Percentiles rank a stretch among this genome's conserved stretches.
phyloP scores from a whole-genome alignment of 2,113 vertebrate species.

The Glaucomys volans region DNA sequence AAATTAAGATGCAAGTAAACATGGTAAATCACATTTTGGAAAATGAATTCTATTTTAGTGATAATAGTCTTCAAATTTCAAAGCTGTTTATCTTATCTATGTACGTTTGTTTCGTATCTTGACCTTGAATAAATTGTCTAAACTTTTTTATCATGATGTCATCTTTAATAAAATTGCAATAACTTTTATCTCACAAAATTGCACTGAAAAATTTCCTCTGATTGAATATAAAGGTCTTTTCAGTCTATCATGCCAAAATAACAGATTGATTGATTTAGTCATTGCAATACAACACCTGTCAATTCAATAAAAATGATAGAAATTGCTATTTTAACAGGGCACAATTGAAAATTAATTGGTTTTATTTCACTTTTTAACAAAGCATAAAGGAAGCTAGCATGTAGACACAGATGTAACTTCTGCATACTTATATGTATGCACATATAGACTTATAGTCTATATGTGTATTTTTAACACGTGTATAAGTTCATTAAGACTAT shows the following conservation, averaged over 20 bases:
- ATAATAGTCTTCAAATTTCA: neutral
- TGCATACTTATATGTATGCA: no score
- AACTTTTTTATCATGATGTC: conserved; percentile 62
- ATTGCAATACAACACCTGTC: conserved; percentile 58
- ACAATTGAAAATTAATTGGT: neutral
- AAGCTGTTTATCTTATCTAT: neutral
- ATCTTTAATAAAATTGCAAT: conserved; percentile 73
- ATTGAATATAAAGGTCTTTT: neutral
- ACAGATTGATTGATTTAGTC: conserved; percentile 5
- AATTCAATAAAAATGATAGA: conserved; percentile 29
- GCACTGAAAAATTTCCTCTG: neutral
- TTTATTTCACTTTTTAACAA: neutral
- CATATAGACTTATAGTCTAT: no score
- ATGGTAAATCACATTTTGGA: neutral
- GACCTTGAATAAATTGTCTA: conserved; percentile 26
- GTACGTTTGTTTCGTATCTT: conserved; percentile 32
- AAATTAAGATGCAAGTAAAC: neutral
- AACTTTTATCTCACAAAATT: conserved; percentile 36
- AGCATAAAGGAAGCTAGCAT: accelerated
- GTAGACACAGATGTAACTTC: neutral
- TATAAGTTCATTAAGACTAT: neutral
- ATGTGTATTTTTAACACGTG: no score
- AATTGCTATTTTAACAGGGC: neutral
- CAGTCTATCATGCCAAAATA: neutral
- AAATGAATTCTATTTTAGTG: neutral